Conservation (phyloP, 2,888 invertebrate species). For the Drosophila incognita region DNA sequence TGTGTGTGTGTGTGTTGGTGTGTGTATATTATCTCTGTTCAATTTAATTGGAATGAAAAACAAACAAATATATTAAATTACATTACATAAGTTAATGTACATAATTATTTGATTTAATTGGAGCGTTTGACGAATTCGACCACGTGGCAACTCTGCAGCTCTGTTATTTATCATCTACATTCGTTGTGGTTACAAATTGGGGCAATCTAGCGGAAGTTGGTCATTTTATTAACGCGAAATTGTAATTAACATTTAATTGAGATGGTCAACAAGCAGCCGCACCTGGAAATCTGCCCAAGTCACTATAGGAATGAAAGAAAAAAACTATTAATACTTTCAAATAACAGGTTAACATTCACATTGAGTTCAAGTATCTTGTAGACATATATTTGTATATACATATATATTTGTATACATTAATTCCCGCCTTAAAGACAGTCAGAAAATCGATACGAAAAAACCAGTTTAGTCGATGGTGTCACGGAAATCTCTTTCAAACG, state of each 20-base stretch:
- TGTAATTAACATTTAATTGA: conserved; percentile 19
- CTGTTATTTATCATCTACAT: conserved; percentile 12
- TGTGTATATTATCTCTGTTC: conserved; percentile 18
- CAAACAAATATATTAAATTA: not conserved
- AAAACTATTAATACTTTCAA: conserved; percentile 1
- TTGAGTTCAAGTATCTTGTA: not conserved
- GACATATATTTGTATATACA: not conserved
- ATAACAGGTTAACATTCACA: conserved; percentile 15
- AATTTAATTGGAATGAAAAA: conserved; percentile 33
- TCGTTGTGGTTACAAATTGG: conserved; percentile 36
- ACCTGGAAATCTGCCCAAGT: conserved; percentile 4
- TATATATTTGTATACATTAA: not conserved
- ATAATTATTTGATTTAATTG: conserved; percentile 55
- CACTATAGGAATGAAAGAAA: not conserved
- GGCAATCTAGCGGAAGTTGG: conserved; percentile 60
- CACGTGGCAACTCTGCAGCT: conserved; percentile 50
- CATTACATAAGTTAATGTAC: conserved; percentile 30
- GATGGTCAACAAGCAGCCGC: conserved; percentile 7
- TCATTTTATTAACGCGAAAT: conserved; percentile 64
- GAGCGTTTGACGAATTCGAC: conserved; percentile 35
- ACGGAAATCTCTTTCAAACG: conserved; percentile 3
- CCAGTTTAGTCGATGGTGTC: conserved; percentile 14
- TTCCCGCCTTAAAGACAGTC: conserved; percentile 2
- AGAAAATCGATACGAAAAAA: conserved; percentile 12
- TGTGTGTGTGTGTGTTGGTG: conserved; percentile 3